Evolutionary conservation across 2,113 vertebrate species (phyloP).

Genomic region (Salvelinus namaycush): DNA sequence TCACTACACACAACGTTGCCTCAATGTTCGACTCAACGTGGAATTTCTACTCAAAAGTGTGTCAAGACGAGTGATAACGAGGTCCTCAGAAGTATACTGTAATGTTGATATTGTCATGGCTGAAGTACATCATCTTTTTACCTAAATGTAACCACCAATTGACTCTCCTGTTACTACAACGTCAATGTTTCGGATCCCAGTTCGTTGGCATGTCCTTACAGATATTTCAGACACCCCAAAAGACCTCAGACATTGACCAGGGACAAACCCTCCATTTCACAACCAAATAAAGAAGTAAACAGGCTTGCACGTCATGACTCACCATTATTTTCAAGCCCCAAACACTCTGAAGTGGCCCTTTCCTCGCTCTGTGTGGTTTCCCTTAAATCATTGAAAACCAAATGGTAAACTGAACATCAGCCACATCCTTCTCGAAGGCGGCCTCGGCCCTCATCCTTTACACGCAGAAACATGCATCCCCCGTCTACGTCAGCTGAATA

Average conservation of each 20-base stretch:
- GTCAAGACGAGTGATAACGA: too few relatives aligned
- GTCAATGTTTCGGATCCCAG: not conserved
- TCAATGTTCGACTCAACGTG: too few relatives aligned
- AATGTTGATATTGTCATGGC: too few relatives aligned
- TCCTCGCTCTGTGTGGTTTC: not conserved
- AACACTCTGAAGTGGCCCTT: constrained; percentile 5
- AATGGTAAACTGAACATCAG: constrained; percentile 1
- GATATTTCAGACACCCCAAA: not conserved
- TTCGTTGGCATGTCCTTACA: not conserved
- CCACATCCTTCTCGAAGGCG: not conserved
- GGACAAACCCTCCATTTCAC: not conserved
- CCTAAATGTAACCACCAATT: too few relatives aligned
- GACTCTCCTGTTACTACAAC: too few relatives aligned
- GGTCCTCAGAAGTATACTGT: too few relatives aligned
- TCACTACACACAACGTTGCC: too few relatives aligned
- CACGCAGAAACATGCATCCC: too few relatives aligned
- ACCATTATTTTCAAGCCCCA: not conserved
- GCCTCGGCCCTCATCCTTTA: too few relatives aligned
- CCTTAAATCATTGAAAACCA: not conserved
- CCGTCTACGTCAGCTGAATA: too few relatives aligned
- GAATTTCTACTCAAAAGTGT: too few relatives aligned
- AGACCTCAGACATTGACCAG: not conserved
- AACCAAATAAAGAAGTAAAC: constrained; percentile 1
- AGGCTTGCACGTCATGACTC: not conserved
- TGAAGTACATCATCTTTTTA: too few relatives aligned